Evolutionary conservation across 1,140 invertebrate genomes (phyloP), one percentile per base, ranked within the genome.

Genomic region (Aphidius ervi): DNA sequence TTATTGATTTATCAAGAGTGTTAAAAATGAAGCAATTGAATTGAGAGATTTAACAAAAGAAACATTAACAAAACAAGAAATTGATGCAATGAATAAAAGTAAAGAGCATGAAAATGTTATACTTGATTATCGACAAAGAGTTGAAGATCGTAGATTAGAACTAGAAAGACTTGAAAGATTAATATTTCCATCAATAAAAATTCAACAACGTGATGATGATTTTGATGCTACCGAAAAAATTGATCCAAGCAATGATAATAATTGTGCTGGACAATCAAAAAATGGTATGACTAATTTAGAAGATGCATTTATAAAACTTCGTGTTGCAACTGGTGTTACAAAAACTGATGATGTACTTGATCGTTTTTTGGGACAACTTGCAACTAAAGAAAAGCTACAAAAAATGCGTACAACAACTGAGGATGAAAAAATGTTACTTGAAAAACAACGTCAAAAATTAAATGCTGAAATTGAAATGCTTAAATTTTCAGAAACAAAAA

Each of bases 401-500:
- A 86, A 86, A 67, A 79, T 93, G 62, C 84, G 88, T 62, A 80
- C 81, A 16, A 85, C 82, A 4, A 86, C 86, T 0, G 90, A 92
- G 69, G 80, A 85, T 9, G 86, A 92, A 67, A 93, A 93, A 69
- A 82, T 85, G 47, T 72, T 77, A 39, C 69, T 92, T 47, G 89
- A 92, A 73, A 83, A 81, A 39, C 83, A 82, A n/a, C 83, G 87
- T 56, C 86, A 90, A 50, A 75, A 81, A 3, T 74, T 91, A n/a
- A 81, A 82, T 58, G 81, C 81, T 0, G 86, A 91, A 73, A 79
- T 92, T 37, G 90, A 92, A 67, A 83, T 83, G 41, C 86, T 85
- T 46, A 92, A 90, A 74, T 92, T 90, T 74, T 87, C 88, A 0
- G 88, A 91, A 67, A 86, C 86, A 5, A 89, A 89, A 72, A 88